These are phyloP conservation scores for Psittacula cyanocephala DNA, from an alignment of 2,113 vertebrate species.

Conservation along the genomic window DNA sequence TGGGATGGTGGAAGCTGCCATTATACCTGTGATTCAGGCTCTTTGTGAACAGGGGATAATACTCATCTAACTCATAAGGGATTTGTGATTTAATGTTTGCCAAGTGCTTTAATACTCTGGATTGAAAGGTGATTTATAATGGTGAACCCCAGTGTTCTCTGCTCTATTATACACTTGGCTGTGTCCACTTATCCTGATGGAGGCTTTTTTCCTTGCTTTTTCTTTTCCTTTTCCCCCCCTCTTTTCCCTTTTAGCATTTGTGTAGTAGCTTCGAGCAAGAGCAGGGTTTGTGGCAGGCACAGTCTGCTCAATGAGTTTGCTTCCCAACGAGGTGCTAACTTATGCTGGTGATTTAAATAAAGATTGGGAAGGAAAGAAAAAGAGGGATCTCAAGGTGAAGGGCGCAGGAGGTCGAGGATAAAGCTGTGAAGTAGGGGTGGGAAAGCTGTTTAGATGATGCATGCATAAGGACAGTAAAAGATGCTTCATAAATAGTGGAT, in stretches of 20 bases:
- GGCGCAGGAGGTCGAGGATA: neutral
- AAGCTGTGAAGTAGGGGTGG: neutral
- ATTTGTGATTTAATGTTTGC: slow-evolving; percentile 56
- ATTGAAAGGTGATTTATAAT: slow-evolving; percentile 57
- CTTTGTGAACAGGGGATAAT: slow-evolving; percentile 24
- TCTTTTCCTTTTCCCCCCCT: accelerated
- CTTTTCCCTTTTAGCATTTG: accelerated
- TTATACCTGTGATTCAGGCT: neutral
- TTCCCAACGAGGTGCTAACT: slow-evolving; percentile 30
- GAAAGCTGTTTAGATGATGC: neutral
- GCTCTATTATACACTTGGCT: slow-evolving; percentile 1
- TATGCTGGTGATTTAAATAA: slow-evolving; percentile 11
- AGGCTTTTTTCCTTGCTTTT: neutral
- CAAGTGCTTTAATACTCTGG: slow-evolving; percentile 54
- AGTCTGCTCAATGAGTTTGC: neutral
- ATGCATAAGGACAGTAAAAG: neutral
- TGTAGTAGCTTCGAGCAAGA: neutral
- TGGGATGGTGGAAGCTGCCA: neutral
- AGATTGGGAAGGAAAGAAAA: neutral
- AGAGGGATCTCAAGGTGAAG: neutral
- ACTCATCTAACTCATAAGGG: neutral
- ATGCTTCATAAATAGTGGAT: slow-evolving; percentile 30
- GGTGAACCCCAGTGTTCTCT: slow-evolving; percentile 33
- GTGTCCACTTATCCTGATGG: neutral
- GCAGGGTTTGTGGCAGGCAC: neutral